These are phyloP conservation scores for Phortica variegata DNA, from an alignment of 1,140 invertebrate genomes.

Conservation along the genomic window DNA sequence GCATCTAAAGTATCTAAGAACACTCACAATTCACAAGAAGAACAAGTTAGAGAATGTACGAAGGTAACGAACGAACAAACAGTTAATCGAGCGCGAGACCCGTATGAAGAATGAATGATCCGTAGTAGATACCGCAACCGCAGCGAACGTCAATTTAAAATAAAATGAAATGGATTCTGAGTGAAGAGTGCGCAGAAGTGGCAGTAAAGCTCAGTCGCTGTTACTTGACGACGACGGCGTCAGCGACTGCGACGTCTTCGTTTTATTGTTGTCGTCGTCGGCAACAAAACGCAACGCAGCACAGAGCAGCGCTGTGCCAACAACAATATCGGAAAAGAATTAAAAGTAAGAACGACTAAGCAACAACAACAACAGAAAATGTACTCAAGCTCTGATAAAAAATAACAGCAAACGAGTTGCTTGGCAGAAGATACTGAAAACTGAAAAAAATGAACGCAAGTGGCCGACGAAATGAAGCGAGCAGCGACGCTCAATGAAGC, in stretches of 20 bases:
- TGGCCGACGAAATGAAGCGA: too few relatives aligned
- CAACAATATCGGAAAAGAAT: conserved; percentile 2
- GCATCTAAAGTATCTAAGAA: too few relatives aligned
- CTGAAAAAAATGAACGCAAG: too few relatives aligned
- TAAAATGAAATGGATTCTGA: conserved; percentile 13
- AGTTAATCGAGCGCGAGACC: too few relatives aligned
- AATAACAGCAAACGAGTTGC: too few relatives aligned
- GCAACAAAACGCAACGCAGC: conserved; percentile 15
- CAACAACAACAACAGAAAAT: too few relatives aligned
- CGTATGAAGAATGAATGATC: conserved; percentile 17
- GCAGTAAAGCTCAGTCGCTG: not conserved
- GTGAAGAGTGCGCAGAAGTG: conserved; percentile 5
- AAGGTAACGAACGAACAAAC: too few relatives aligned
- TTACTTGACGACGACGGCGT: conserved; percentile 1
- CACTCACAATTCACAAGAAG: too few relatives aligned
- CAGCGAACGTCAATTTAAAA: conserved; percentile 18
- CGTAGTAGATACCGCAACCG: conserved; percentile 10
- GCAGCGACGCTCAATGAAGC: not conserved
- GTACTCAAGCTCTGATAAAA: too few relatives aligned
- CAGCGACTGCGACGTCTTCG: not conserved
- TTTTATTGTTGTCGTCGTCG: not conserved
- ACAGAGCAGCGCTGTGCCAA: conserved; percentile 9
- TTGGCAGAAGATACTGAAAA: too few relatives aligned
- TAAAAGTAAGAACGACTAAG: conserved; percentile 3
- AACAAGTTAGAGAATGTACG: too few relatives aligned